phyloP scores from a whole-genome alignment of 2,113 vertebrate genomes.

The Struthidea cinerea region DNA sequence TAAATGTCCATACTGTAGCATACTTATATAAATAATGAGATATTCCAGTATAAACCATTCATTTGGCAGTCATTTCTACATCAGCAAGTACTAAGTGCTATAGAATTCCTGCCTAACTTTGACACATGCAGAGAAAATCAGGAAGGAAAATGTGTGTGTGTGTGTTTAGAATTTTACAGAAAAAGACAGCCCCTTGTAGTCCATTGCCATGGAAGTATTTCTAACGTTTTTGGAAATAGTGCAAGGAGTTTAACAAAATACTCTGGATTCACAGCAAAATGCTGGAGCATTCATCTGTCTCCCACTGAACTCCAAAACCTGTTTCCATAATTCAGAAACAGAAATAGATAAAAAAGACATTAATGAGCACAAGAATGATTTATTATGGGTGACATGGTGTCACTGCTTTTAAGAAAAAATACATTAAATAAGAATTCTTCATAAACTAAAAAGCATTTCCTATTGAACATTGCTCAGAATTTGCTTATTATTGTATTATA shows the following conservation, averaged over 20 bases:
- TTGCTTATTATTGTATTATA: slow-evolving; percentile 18
- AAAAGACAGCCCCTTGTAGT: background rate
- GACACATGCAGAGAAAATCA: background rate
- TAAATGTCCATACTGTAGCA: slow-evolving; percentile 63
- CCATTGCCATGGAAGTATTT: background rate
- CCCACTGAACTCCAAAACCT: background rate
- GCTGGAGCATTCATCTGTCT: background rate
- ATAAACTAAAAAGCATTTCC: slow-evolving; percentile 9
- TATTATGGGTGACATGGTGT: background rate
- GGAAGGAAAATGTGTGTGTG: background rate
- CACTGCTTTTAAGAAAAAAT: slow-evolving; percentile 8
- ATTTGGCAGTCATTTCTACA: slow-evolving; percentile 65
- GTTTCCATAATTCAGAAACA: slow-evolving; percentile 30
- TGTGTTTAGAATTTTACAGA: background rate
- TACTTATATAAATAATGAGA: slow-evolving; percentile 69
- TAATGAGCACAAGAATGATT: background rate
- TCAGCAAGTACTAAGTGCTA: slow-evolving; percentile 34
- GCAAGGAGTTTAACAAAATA: slow-evolving; percentile 10
- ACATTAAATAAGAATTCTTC: background rate
- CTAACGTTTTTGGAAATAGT: background rate
- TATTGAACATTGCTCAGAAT: background rate
- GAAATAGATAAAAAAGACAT: slow-evolving; percentile 2
- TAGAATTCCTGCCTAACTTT: slow-evolving; percentile 23
- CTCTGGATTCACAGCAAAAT: slow-evolving; percentile 3
- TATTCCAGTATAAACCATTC: slow-evolving; percentile 74